Percentiles rank a stretch among this genome's conserved stretches.
Conservation (phyloP, 1,140 invertebrate species). For the Brachionus koreanus region DNA sequence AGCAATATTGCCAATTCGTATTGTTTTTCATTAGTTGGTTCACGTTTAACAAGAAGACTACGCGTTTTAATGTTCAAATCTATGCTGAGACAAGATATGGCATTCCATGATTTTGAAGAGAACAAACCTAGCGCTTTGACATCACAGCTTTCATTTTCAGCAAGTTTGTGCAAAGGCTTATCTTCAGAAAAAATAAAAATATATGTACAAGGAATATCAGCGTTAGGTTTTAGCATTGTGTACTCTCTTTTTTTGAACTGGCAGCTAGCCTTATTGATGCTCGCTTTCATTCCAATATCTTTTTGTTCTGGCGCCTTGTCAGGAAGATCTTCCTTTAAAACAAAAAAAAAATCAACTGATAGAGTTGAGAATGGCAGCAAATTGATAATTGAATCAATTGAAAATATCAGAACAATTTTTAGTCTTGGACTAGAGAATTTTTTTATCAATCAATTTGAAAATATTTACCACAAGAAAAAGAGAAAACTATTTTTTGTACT, state of each 20-base stretch:
- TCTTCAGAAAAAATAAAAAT: slow-evolving; percentile 58
- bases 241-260: no score
- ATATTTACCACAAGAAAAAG: background rate
- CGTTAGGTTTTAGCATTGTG: slow-evolving; percentile 67
- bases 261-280: no score
- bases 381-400: slow-evolving; percentile 12
- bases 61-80: slow-evolving; percentile 71
- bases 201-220: slow-evolving; percentile 58
- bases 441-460: slow-evolving; percentile 8
- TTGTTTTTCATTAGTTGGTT: slow-evolving; percentile 47
- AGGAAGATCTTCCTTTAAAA: background rate
- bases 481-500: background rate
- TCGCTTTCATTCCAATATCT: slow-evolving; percentile 66
- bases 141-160: slow-evolving; percentile 61
- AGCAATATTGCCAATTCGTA: background rate
- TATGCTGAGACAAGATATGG: slow-evolving; percentile 61
- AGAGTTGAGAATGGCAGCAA: background rate
- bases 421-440: background rate
- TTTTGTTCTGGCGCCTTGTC: slow-evolving; percentile 57
- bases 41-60: slow-evolving; percentile 68
- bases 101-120: slow-evolving; percentile 61
- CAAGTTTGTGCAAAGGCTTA: slow-evolving; percentile 61
- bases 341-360: background rate
- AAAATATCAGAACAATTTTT: slow-evolving; percentile 25
- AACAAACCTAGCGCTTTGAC: slow-evolving; percentile 61